Evolutionary conservation across 2,888 invertebrate species (phyloP), one percentile per base, ranked within the genome.

Genomic region (Erebia palarica): DNA sequence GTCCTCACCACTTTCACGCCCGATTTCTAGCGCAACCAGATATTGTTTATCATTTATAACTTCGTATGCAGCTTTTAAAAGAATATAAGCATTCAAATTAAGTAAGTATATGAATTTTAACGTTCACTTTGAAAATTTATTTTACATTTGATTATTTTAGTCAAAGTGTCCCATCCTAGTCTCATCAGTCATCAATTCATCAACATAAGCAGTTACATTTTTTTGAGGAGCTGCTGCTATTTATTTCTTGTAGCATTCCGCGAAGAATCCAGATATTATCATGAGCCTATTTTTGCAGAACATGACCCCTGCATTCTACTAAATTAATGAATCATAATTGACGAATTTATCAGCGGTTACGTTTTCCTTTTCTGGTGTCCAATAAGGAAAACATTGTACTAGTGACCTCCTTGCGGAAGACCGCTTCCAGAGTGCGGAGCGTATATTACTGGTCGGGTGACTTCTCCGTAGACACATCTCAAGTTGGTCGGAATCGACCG

Each of bases 371-470:
- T 73, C 67, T 74, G 71, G 74, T 75, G 69, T 67, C 58, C 42
- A 71, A 73, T 70, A 74, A 59, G 75, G 77, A 75, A 73, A 76
- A 72, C 75, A 76, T 78, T 87, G 88, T 80, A 82, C 88, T 82
- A 88, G 84, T 90, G 88, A 89, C 90, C 91, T 82, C 81, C 81
- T 89, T 89, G 84, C 80, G 83, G 86, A 86, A 86, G 86, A 82
- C 80, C 79, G 81, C 79, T 84, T 86, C 84, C 85, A 85, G 84
- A 79, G 74, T 78, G 77, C 78, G 77, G 79, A 76, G 78, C 80
- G 77, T 78, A 78, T 78, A 78, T 78, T 84, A 87, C 84, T 86
- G 78, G 90, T 87, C 79, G 78, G 84, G 83, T 76, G 87, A 86
- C 86, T 90, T 88, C 86, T 88, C 84, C 84, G 84, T 84, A 86